Evolutionary conservation across 2,113 vertebrate genomes (phyloP), one percentile per base, ranked within the genome.

Genomic region (Tetraodon nigroviridis): DNA sequence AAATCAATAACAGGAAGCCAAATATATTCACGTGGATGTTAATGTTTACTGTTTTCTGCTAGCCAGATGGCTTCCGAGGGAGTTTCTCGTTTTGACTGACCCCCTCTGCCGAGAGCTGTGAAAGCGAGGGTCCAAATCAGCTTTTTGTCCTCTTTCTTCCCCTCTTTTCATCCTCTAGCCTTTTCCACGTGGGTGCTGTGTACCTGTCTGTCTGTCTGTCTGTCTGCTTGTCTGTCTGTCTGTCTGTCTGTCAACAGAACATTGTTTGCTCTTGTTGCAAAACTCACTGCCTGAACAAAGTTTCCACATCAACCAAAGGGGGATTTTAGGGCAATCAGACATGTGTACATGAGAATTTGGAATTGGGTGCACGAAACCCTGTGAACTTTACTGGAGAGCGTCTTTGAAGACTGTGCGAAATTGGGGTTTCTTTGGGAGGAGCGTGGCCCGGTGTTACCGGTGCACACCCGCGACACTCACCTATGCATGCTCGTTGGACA

Each of bases 401-500:
- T 73, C 47, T 80, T 72, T 78, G 73, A 73, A 82, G 71, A 16
- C 67, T 79, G 75, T 78, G 62, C 69, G 55, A 45, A 80, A 77
- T 68, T 61, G 67, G 79, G 55, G 79, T 56, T 78, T 75, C 48
- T 80, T 69, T 64, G 63, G 60, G 67, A 58, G 13, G 51, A 71
- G 80, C 67, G 75, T 70, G 73, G 69, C 65, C 75, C 80, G 63
- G 56, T 69, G 64, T 49, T 22, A 54, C 70, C 67, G 67, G 76
- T 73, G 58, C 51, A 44, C 72, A 67, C 78, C 75, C 57, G 59
- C 71, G 76, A 83, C 80, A 76, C 75, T 76, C 84, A 80, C 83
- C 88, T 88, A 90, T 89, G 88, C 90, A 89, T 91, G 88, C 85
- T 87, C 69, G 80, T 76, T 79, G 85, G 82, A 80, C 61, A 67